Evolutionary conservation across 2,113 vertebrate genomes (phyloP).

Genomic region (cat (Felis catus)): F.catus_Fca126_mat1.0 CM031420.1:38170501-38171000

Average conservation of each 20-base stretch:
- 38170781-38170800: neutral
- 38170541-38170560: neutral
- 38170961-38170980: neutral
- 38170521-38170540: neutral
- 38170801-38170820: neutral
- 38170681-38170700: neutral
- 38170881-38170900: neutral
- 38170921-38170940: neutral
- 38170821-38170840: neutral
- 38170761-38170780: neutral
- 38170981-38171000: neutral
- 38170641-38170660: neutral
- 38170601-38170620: neutral
- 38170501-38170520: neutral
- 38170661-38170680: neutral
- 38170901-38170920: neutral
- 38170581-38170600: neutral
- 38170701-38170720: neutral
- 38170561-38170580: neutral
- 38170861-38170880: neutral
- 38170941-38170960: neutral
- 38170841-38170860: fast-evolving
- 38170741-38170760: neutral
- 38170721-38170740: neutral
- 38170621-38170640: neutral